Evolutionary conservation across 92 coral and sea anemone species (phyloP).

Genomic region (Zoanthus gigantus): DNA sequence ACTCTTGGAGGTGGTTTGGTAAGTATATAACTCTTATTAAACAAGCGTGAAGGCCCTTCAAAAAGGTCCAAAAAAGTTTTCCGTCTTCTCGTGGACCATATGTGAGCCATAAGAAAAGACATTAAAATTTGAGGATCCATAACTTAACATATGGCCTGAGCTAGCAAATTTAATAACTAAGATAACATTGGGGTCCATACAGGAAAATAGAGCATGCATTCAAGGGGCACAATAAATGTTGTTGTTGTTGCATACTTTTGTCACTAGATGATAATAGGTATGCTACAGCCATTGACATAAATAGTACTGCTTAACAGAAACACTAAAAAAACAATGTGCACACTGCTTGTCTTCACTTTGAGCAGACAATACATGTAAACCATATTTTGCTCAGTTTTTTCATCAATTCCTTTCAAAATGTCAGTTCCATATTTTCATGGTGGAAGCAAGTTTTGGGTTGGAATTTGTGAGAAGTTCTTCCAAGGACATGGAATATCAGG

Average conservation of each 20-base stretch:
- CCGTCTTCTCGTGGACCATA: slow-evolving; percentile 3
- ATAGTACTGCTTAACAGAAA: slow-evolving; percentile 21
- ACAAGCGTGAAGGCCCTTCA: slow-evolving; percentile 7
- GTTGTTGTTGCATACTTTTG: slow-evolving; percentile 12
- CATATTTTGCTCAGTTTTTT: slow-evolving; percentile 20
- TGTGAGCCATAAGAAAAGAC: slow-evolving; percentile 4
- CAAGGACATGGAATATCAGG: slow-evolving; percentile 12
- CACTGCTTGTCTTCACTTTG: slow-evolving; percentile 21
- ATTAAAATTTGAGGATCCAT: slow-evolving; percentile 2
- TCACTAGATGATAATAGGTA: slow-evolving; percentile 29
- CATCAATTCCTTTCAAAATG: slow-evolving; percentile 19
- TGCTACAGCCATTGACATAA: slow-evolving; percentile 25
- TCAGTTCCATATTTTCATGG: slow-evolving; percentile 18
- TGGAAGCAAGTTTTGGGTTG: slow-evolving; percentile 26
- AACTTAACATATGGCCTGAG: slow-evolving; percentile 4
- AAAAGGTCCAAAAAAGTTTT: slow-evolving; percentile 1
- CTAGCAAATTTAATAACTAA: slow-evolving; percentile 8
- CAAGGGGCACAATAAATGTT: slow-evolving; percentile 1
- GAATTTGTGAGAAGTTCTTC: slow-evolving; percentile 17
- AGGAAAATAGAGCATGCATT: slow-evolving; percentile 2
- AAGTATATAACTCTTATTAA: slow-evolving; percentile 1
- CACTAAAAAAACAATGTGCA: slow-evolving; percentile 23
- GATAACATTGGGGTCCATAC: slow-evolving; percentile 11
- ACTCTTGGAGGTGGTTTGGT: slow-evolving; percentile 4
- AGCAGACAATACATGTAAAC: slow-evolving; percentile 27